Evolutionary conservation across 2,888 invertebrate species (phyloP).

Genomic region (Phaedon cochleariae): DNA sequence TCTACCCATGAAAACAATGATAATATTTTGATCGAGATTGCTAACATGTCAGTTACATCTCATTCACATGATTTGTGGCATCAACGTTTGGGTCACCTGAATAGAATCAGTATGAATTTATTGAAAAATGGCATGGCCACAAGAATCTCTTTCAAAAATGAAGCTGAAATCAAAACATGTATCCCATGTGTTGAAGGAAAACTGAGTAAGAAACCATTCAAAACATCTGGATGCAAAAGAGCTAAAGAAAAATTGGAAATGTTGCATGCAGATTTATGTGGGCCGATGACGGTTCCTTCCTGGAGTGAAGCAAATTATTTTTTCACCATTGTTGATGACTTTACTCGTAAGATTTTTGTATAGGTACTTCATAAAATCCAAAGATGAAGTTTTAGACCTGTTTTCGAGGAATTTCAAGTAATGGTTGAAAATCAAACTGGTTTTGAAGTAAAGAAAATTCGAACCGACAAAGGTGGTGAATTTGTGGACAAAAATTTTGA

Average conservation of each 20-base stretch:
- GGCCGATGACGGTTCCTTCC: not conserved
- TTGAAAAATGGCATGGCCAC: too few relatives aligned
- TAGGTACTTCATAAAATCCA: not conserved
- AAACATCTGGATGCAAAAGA: too few relatives aligned
- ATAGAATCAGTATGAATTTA: too few relatives aligned
- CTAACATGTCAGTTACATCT: too few relatives aligned
- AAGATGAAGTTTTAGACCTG: not conserved
- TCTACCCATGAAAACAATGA: too few relatives aligned
- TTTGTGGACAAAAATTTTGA: constrained; percentile 9
- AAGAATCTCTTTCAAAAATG: too few relatives aligned
- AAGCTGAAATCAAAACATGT: too few relatives aligned
- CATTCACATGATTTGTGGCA: too few relatives aligned
- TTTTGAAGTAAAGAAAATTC: constrained; percentile 26
- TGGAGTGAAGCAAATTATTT: not conserved
- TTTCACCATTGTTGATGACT: not conserved
- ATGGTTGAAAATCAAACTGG: constrained; percentile 34
- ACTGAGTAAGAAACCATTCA: not conserved
- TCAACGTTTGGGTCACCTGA: too few relatives aligned
- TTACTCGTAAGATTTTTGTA: not conserved
- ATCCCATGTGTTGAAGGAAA: not conserved
- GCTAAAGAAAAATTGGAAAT: not conserved
- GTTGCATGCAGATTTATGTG: not conserved
- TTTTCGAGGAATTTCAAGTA: not conserved
- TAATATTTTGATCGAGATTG: too few relatives aligned
- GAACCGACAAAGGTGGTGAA: constrained; percentile 37